A percentile compares a stretch with the other conserved stretches of the same genome.
These are phyloP conservation scores for Gadopsis marmoratus DNA, from an alignment of 2,797 vertebrate species.

Conservation along the genomic window DNA sequence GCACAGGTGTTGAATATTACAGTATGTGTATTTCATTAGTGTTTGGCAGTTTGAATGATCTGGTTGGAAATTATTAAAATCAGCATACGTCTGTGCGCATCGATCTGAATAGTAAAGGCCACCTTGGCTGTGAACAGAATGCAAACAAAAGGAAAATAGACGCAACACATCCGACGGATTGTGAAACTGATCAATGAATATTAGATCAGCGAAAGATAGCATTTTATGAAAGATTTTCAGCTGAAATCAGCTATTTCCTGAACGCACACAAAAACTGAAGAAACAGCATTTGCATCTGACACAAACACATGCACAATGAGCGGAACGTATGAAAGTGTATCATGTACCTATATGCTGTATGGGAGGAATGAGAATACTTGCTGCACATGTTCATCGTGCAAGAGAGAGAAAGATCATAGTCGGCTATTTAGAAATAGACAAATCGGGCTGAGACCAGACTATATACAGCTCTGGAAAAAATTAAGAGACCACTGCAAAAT, in stretches of 20 bases:
- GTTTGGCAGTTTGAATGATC: conserved; percentile 72
- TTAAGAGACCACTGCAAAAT: too few species aligned
- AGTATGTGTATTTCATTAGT: conserved; percentile 81
- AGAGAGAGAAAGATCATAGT: not conserved
- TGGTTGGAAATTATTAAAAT: conserved; percentile 73
- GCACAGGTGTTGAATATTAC: conserved; percentile 83
- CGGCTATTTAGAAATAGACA: not conserved
- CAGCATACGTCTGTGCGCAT: conserved; percentile 42
- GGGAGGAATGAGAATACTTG: conserved; percentile 5
- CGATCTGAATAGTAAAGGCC: conserved; percentile 69
- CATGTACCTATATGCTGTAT: conserved; percentile 16
- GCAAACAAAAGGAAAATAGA: conserved; percentile 33
- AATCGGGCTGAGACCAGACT: not conserved
- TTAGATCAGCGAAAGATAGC: conserved; percentile 51
- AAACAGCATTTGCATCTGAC: conserved; percentile 30
- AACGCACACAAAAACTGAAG: conserved; percentile 20
- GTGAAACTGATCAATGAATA: conserved; percentile 68
- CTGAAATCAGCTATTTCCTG: conserved; percentile 62
- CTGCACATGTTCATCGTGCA: conserved; percentile 27
- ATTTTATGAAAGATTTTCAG: conserved; percentile 35
- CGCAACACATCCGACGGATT: conserved; percentile 35
- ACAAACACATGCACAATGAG: conserved; percentile 18
- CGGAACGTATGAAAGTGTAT: conserved; percentile 38
- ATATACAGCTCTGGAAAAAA: not conserved
- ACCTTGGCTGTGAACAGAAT: conserved; percentile 32